These are phyloP conservation scores for Calliphora vicina DNA, from an alignment of 1,140 invertebrate genomes.

Conservation along the genomic window DNA sequence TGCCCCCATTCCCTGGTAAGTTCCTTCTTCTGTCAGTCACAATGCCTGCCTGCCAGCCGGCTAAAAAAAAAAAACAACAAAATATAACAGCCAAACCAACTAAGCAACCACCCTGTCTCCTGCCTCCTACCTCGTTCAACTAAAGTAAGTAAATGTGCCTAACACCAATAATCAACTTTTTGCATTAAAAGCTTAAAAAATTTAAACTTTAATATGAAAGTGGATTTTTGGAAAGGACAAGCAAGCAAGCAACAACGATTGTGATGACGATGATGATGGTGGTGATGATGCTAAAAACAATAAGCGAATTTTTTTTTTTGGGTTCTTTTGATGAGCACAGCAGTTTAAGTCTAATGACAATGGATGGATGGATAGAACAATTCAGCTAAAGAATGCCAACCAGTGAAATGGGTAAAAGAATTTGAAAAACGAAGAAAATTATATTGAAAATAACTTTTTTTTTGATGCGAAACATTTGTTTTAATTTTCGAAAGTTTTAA, in stretches of 20 bases:
- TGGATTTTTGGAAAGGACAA: conserved; percentile 4
- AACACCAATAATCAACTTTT: not conserved
- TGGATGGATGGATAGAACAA: not conserved
- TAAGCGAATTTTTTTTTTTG: not conserved
- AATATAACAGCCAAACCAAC: too few species aligned
- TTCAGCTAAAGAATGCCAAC: not conserved
- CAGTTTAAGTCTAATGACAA: conserved; percentile 1
- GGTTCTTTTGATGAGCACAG: not conserved
- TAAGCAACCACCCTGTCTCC: not conserved
- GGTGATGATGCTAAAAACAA: not conserved
- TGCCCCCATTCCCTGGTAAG: not conserved
- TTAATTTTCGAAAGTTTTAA: not conserved
- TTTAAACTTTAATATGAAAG: conserved; percentile 3
- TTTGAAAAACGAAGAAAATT: not conserved
- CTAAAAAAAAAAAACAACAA: not conserved
- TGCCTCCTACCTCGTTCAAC: not conserved
- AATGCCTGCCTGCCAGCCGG: not conserved
- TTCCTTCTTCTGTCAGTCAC: not conserved
- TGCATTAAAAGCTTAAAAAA: conserved; percentile 10
- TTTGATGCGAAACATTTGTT: not conserved
- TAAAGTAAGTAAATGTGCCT: not conserved
- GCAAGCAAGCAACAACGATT: not conserved
- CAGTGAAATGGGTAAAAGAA: not conserved
- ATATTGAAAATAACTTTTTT: not conserved
- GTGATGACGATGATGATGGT: not conserved